phyloP scores from a whole-genome alignment of 2,888 invertebrate species.

The Psylliodes chrysocephalus region DNA sequence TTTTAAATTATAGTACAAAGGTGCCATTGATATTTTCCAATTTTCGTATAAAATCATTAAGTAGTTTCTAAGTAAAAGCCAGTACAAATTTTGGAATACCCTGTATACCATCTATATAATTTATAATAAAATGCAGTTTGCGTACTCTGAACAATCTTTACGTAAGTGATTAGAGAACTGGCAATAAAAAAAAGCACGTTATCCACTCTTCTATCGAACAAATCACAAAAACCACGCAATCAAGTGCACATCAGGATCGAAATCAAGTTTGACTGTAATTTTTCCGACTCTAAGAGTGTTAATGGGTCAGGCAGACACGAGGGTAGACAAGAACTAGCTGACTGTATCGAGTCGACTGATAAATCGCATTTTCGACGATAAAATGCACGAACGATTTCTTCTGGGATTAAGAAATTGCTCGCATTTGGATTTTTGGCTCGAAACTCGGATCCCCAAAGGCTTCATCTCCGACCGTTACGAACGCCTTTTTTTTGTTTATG shows the following conservation, averaged over 20 bases:
- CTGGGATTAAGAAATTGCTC: slow-evolving; percentile 47
- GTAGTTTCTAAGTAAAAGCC: too few relatives aligned
- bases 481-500: slow-evolving; percentile 21
- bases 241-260: slow-evolving; percentile 19
- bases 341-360: slow-evolving; percentile 44
- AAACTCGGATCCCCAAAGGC: slow-evolving; percentile 35
- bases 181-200: slow-evolving; percentile 11
- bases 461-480: slow-evolving; percentile 33
- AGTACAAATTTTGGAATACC: too few relatives aligned
- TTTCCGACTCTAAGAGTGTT: slow-evolving; percentile 38
- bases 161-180: too few relatives aligned
- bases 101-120: too few relatives aligned
- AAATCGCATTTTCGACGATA: slow-evolving; percentile 51
- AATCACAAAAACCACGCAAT: slow-evolving; percentile 12
- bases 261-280: slow-evolving; percentile 43
- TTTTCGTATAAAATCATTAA: too few relatives aligned
- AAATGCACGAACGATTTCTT: slow-evolving; percentile 50
- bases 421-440: slow-evolving; percentile 41
- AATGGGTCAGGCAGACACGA: slow-evolving; percentile 45
- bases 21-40: too few relatives aligned
- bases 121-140: too few relatives aligned
- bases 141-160: too few relatives aligned
- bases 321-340: slow-evolving; percentile 37
- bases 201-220: slow-evolving; percentile 6
- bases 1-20: too few relatives aligned